Evolutionary conservation across 2,888 invertebrate genomes (phyloP).

Genomic region (Synanthedon andrenaeformis): DNA sequence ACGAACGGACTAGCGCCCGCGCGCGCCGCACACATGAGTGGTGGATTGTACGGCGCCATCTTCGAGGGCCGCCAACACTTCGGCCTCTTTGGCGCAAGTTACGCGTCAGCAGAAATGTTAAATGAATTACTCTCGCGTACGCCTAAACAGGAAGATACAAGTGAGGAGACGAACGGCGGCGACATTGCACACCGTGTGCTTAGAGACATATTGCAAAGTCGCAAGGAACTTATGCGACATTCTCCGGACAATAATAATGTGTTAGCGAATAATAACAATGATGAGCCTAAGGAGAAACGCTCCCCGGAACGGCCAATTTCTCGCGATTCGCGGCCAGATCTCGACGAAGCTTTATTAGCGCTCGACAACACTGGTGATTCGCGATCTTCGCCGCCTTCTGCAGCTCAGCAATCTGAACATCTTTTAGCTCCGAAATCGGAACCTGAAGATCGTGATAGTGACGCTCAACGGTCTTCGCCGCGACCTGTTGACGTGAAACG

Average conservation of each 20-base stretch:
- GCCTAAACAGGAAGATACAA: constrained; percentile 75
- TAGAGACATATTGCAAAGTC: constrained; percentile 89
- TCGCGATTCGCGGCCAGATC: constrained; percentile 72
- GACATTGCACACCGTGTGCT: constrained; percentile 86
- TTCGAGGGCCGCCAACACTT: constrained; percentile 85
- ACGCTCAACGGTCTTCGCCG: constrained; percentile 68
- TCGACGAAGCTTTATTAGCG: constrained; percentile 73
- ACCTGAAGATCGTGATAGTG: constrained; percentile 73
- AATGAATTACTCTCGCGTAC: constrained; percentile 89
- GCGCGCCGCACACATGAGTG: constrained; percentile 84
- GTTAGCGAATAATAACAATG: constrained; percentile 68
- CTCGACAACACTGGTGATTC: constrained; percentile 69
- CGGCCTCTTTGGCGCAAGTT: constrained; percentile 86
- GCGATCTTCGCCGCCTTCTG: constrained; percentile 67
- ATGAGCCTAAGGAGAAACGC: constrained; percentile 64
- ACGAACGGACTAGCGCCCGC: constrained; percentile 68
- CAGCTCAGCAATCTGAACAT: constrained; percentile 64
- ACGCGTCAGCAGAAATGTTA: constrained; percentile 91
- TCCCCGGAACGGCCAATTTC: constrained; percentile 74
- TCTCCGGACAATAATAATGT: constrained; percentile 71
- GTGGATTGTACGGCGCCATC: constrained; percentile 89
- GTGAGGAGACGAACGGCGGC: constrained; percentile 62
- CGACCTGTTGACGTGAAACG: constrained; percentile 86
- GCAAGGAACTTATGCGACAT: constrained; percentile 81
- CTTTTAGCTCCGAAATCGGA: constrained; percentile 75